Evolutionary conservation across 2,113 vertebrate species (phyloP), one percentile per base, ranked within the genome.

Genomic region (Saccopteryx leptura): DNA sequence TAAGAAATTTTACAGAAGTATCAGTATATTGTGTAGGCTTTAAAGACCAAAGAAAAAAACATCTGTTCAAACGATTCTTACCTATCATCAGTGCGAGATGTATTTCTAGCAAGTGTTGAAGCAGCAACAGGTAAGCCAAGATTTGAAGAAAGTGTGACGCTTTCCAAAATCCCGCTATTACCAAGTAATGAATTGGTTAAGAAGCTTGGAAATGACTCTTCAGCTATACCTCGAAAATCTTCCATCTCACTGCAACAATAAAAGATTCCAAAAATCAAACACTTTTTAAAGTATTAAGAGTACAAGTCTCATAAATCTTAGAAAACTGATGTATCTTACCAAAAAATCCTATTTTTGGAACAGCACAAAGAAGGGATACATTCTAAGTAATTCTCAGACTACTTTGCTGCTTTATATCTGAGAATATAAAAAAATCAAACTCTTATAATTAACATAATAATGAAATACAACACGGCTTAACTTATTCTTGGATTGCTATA

Each of bases 121-220:
- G 99, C 99, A 84, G 99, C 99, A 97, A 99, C 98, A 58, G 99
- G 99, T 26, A 99, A 97, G 39, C 99, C 99, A 12, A 99, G 99
- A 89, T 98, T 99, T 88, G 99, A 99, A 84, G 98, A 98, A 93
- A 99, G 58, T 0, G 99, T 99, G 86, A 99, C 97, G 94, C 99
- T 99, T 93, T 98, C 99, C 60, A 99, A 98, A 48, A 98, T 92
- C 28, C 95, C 98, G 18, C 98, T 98, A 56, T 96, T 98, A 92
- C 98, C 99, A 86, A 98, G 98, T 92, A 99, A 69, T 0, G 99
- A 99, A 75, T 94, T 98, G 26, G 96, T 97, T 76, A 99, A 97
- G 96, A 99, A 99, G 96, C 99, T 99, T 48, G 99, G 99, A 96
- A 99, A 99, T 0, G 98, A 98, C 98, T 99, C 99, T 95, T 99